Evolutionary conservation across 2,888 invertebrate genomes (phyloP).

Genomic region (Melanotus villosus): DNA sequence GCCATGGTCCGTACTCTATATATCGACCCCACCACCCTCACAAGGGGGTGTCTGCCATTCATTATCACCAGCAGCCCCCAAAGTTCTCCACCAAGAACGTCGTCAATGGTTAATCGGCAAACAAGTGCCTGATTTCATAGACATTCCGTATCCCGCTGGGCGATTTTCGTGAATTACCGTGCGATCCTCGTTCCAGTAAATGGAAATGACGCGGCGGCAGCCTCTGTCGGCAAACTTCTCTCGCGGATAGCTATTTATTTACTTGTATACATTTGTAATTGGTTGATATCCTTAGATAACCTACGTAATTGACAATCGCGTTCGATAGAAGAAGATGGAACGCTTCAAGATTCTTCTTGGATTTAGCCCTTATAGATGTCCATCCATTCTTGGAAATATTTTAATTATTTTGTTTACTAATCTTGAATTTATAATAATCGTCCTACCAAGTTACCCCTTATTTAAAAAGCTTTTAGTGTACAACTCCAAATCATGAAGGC

Average conservation of each 20-base stretch:
- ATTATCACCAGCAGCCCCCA: conserved; percentile 48
- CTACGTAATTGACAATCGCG: conserved; percentile 38
- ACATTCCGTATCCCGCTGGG: conserved; percentile 1
- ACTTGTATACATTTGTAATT: conserved; percentile 56
- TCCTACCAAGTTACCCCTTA: too few species aligned
- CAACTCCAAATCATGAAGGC: too few species aligned
- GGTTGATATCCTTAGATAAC: conserved; percentile 51
- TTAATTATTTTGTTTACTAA: too few species aligned
- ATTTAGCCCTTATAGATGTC: not conserved
- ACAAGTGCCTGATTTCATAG: conserved; percentile 16
- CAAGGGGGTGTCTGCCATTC: conserved; percentile 58
- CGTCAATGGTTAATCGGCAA: conserved; percentile 11
- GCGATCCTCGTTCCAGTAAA: conserved; percentile 37
- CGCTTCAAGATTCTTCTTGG: not conserved
- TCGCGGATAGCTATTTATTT: conserved; percentile 54
- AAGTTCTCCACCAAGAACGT: conserved; percentile 24
- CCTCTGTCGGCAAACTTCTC: conserved; percentile 57
- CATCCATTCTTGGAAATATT: not conserved
- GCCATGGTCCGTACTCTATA: conserved; percentile 58
- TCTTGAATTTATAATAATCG: too few species aligned
- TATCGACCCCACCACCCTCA: conserved; percentile 59
- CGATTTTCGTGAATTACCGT: conserved; percentile 33
- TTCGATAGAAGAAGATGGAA: not conserved
- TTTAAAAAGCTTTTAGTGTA: too few species aligned
- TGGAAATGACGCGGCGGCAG: conserved; percentile 55